Conservation (phyloP, 2,888 invertebrate genomes). For the Tenthredo amoena region DNA sequence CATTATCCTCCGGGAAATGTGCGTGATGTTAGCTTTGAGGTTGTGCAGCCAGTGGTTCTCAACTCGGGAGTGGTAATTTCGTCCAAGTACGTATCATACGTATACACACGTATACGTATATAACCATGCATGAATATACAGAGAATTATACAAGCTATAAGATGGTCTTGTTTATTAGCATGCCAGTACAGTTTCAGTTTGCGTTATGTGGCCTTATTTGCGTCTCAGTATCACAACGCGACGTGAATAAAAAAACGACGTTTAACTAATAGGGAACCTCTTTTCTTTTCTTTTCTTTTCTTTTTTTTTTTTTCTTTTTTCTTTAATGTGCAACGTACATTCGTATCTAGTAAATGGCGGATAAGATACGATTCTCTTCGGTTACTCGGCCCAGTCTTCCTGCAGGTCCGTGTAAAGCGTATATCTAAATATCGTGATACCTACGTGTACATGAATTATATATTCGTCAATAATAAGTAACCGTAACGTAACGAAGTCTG, state of each 20-base stretch:
- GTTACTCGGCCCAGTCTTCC: neutral
- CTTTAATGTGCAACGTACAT: neutral
- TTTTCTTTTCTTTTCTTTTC: neutral
- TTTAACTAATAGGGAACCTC: neutral
- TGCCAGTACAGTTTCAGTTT: constrained; percentile 64
- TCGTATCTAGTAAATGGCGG: constrained; percentile 17
- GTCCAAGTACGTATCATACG: constrained; percentile 59
- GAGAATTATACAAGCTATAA: constrained; percentile 43
- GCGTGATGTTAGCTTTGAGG: constrained; percentile 53
- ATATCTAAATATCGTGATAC: neutral
- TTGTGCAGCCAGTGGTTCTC: constrained; percentile 68
- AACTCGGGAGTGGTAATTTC: constrained; percentile 68
- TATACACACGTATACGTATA: constrained; percentile 56
- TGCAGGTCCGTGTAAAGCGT: neutral
- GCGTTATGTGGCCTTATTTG: constrained; percentile 67
- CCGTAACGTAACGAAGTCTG: constrained; percentile 41
- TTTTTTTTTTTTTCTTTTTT: neutral
- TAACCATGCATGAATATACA: constrained; percentile 51
- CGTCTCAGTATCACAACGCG: constrained; percentile 46
- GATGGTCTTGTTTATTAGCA: constrained; percentile 62
- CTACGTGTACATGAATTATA: neutral
- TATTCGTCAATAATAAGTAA: constrained; percentile 2
- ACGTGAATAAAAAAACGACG: constrained; percentile 2
- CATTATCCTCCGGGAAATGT: constrained; percentile 16
- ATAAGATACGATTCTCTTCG: constrained; percentile 9